A percentile compares a stretch with the other conserved stretches of the same genome.
Conservation (phyloP, 2,113 vertebrate genomes). For the Pterocles burchelli region DNA sequence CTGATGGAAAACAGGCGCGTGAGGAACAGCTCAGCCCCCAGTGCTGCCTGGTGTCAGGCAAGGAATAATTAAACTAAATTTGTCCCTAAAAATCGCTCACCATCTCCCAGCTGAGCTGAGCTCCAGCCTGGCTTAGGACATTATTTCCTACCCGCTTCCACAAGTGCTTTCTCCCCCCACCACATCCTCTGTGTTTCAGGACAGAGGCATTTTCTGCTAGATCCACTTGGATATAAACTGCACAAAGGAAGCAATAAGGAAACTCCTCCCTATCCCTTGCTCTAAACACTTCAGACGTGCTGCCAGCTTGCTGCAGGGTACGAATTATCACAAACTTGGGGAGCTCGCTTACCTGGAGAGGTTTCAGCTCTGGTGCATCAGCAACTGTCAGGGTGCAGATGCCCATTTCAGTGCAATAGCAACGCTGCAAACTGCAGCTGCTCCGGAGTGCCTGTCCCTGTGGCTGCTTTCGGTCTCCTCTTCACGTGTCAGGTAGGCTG, state of each 20-base stretch:
- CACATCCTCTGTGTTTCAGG: not conserved
- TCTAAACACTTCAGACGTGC: not conserved
- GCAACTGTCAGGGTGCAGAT: not conserved
- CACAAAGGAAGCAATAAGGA: slow-evolving; percentile 17
- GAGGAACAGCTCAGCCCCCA: not conserved
- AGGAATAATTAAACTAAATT: not conserved
- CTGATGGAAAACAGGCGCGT: not conserved
- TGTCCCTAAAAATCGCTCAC: not conserved
- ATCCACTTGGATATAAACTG: not conserved
- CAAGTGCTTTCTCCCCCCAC: not conserved
- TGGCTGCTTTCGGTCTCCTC: not conserved
- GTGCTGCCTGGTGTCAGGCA: not conserved
- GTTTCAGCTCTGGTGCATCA: not conserved
- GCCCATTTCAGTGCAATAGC: not conserved
- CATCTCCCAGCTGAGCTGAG: not conserved
- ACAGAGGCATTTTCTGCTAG: not conserved
- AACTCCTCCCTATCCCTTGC: slow-evolving; percentile 4
- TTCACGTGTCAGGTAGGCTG: not conserved
- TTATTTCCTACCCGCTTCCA: not conserved
- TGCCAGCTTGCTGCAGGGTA: slow-evolving; percentile 4
- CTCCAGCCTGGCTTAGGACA: not conserved
- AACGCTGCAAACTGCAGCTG: not conserved
- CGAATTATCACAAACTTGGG: not conserved
- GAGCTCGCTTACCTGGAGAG: not conserved
- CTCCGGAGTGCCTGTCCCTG: not conserved